These are phyloP conservation scores for Peromyscus aztecus DNA, from an alignment of 2,797 vertebrate genomes.

Conservation along the genomic window DNA sequence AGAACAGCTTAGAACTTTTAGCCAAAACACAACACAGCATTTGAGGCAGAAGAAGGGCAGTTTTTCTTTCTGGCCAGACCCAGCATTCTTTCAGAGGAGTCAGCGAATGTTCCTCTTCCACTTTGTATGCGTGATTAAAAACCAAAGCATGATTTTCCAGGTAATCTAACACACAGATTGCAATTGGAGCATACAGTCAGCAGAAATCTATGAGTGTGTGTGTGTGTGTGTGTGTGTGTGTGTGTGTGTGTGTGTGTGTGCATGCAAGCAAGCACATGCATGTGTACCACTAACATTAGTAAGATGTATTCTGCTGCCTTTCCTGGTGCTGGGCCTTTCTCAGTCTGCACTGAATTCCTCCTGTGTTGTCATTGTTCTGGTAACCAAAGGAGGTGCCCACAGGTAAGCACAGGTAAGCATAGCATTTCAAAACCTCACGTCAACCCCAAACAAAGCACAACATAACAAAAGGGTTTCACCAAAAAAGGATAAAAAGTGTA, in stretches of 20 bases:
- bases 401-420: background rate
- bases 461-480: background rate
- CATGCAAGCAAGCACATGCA: no score
- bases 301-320: background rate
- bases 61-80: background rate
- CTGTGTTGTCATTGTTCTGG: background rate
- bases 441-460: background rate
- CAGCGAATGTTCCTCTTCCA: background rate
- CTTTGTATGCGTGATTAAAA: background rate
- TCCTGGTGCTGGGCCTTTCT: slow-evolving; percentile 9
- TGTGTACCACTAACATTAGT: background rate
- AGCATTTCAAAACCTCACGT: background rate
- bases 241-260: background rate
- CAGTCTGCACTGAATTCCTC: background rate
- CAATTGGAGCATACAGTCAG: background rate
- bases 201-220: background rate
- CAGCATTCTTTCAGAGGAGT: background rate
- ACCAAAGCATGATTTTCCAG: background rate
- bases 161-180: slow-evolving; percentile 1
- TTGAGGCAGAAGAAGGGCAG: background rate
- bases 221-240: background rate
- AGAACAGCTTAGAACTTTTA: background rate
- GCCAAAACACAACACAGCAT: background rate
- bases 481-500: background rate
- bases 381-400: background rate